Base-by-base conservation (phyloP, 2,113 vertebrate genomes). In the Mustela lutreola region DNA sequence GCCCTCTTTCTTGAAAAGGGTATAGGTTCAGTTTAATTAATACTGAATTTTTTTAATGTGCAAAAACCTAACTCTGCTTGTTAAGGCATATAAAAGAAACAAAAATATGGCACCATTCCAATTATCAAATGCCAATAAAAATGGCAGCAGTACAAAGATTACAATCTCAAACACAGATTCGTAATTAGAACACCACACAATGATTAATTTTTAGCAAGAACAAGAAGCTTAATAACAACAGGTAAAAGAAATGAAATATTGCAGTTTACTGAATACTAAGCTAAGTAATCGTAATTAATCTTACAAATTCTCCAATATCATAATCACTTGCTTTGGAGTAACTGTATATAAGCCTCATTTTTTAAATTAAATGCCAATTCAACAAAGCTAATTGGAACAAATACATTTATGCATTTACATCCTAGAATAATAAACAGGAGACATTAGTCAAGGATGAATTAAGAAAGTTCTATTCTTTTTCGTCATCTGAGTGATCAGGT, bases 391-490 rank as follows among this genome's bases (percentile, higher is more conserved):
- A 95, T 12, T 80, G 36, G 91, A 78, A 58, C 4, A 93, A 92
- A 97, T 56, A 82, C 15, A 62, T 94, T 96, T 85, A 97, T 56
- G 94, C 80, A 94, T 81, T 58, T 96, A 97, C 42, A 98, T 92
- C 75, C 36, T 81, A 94, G 19, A 14, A 96, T 80, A 78, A 89
- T 0, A 7, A 98, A 91, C 56, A 79, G 1, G 76, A 65, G 95
- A 76, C 84, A 76, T 94, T 93, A 89, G 78, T 95, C n/a, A 56
- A 95, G 81, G 75, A 84, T 75, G 19, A 0, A 79, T 96, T 78
- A 89, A 92, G 22, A 93, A 93, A 97, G 73, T 97, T 97, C 94
- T 98, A 78, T 36, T 98, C 98, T 62, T 98, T 97, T 42, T 93
- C 94, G 0, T 97, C 97, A 92, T 98, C 93, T 1, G 81, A 75